Percentiles rank a stretch among this genome's conserved stretches.
phyloP scores from a whole-genome alignment of 2,113 vertebrate genomes.

The Takifugu flavidus region DNA sequence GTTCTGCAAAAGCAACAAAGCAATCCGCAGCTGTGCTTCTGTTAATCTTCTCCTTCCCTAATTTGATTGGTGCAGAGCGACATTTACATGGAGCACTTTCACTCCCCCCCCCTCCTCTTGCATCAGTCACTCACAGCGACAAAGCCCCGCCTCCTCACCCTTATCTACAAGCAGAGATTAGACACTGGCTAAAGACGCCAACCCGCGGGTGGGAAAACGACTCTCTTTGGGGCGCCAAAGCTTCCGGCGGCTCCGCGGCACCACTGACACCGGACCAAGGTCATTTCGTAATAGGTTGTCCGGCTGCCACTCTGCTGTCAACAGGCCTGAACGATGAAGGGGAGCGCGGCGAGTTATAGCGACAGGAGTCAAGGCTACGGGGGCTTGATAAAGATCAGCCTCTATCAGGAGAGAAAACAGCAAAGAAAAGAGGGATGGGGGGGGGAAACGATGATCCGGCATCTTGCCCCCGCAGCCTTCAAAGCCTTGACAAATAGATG shows the following conservation, averaged over 20 bases:
- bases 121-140: no score
- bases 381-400: conserved; percentile 68
- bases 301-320: conserved; percentile 70
- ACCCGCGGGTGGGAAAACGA: conserved; percentile 63
- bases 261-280: conserved; percentile 69
- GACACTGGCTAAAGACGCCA: conserved; percentile 61
- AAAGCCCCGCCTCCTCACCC: no score
- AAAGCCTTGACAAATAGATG: conserved; percentile 63
- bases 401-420: conserved; percentile 55
- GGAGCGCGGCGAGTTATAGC: conserved; percentile 41
- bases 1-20: no score
- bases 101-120: no score
- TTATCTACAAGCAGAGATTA: conserved; percentile 19
- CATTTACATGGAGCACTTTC: no score
- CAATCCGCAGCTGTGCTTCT: no score
- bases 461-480: conserved; percentile 51
- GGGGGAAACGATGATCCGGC: conserved; percentile 63
- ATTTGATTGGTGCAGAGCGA: no score
- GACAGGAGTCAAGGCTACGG: conserved; percentile 69
- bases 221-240: conserved; percentile 65
- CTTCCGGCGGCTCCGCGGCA: conserved; percentile 53
- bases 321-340: conserved; percentile 64
- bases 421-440: conserved; percentile 48
- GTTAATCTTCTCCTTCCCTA: no score
- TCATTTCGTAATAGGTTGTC: conserved; percentile 69